Evolutionary conservation across 2,888 invertebrate species (phyloP).

Genomic region (Athripsodes cinereus): DNA sequence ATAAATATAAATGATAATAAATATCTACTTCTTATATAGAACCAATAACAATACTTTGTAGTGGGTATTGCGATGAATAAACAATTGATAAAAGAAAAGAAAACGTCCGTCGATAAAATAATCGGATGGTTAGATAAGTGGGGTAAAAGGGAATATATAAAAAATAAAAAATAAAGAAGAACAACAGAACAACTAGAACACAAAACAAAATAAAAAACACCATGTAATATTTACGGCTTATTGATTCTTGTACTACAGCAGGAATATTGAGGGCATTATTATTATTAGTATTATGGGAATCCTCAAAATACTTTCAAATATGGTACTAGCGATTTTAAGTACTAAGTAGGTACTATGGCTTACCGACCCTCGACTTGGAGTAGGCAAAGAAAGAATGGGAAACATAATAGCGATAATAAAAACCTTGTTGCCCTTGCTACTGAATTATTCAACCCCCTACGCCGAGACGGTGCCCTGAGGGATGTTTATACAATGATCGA

Average conservation of each 20-base stretch:
- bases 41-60: no score
- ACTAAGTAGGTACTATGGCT: background rate
- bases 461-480: constrained; percentile 15
- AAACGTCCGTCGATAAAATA: no score
- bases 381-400: constrained; percentile 25
- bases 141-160: background rate
- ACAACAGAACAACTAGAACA: background rate
- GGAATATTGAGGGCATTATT: background rate
- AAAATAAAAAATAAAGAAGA: background rate
- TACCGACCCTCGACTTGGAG: background rate
- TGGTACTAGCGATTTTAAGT: background rate
- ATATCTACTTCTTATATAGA: no score
- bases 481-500: constrained; percentile 26
- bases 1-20: no score
- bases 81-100: no score
- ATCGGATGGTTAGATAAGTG: background rate
- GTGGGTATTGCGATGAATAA: no score
- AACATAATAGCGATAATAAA: constrained; percentile 28
- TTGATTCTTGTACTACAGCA: background rate
- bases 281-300: background rate
- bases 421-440: constrained; percentile 27
- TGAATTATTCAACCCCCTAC: constrained; percentile 26
- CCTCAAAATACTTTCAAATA: background rate
- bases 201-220: background rate
- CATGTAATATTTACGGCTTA: background rate